Conservation (phyloP, 2,113 vertebrate genomes). For the Paracanthobrama guichenoti region DNA sequence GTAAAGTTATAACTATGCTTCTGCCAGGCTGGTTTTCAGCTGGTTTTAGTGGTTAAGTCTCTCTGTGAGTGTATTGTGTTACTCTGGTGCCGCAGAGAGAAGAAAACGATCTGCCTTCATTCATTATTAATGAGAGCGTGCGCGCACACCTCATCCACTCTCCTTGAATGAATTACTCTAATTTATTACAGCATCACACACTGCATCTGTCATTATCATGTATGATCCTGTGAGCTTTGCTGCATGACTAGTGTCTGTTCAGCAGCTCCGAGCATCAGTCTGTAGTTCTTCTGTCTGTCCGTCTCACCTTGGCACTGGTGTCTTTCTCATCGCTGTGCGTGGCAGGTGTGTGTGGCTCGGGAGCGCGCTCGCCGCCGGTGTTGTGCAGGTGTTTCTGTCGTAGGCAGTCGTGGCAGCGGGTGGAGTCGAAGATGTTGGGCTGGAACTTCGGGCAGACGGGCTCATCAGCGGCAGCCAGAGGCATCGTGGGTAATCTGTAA, state of each 20-base stretch:
- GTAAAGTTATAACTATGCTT: background rate
- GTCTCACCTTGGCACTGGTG: slow-evolving; percentile 70
- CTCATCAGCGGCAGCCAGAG: slow-evolving; percentile 63
- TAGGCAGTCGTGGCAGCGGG: slow-evolving; percentile 83
- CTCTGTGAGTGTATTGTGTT: slow-evolving; percentile 57
- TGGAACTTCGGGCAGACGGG: slow-evolving; percentile 78
- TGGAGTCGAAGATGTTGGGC: slow-evolving; percentile 82
- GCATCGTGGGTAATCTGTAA: slow-evolving; percentile 71
- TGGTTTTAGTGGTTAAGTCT: background rate
- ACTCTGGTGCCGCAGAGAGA: slow-evolving; percentile 63
- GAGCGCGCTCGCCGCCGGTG: background rate
- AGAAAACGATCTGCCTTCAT: slow-evolving; percentile 62
- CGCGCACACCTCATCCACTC: background rate
- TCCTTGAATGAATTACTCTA: background rate
- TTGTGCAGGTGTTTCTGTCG: slow-evolving; percentile 74
- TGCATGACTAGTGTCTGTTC: background rate
- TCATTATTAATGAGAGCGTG: slow-evolving; percentile 52
- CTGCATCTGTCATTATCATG: background rate
- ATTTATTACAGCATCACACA: background rate
- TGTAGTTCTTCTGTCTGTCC: slow-evolving; percentile 26
- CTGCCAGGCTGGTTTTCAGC: background rate
- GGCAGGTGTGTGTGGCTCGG: background rate
- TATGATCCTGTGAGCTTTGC: too few relatives aligned
- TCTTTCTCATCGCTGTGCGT: slow-evolving; percentile 64
- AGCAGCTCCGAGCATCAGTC: background rate